These are phyloP conservation scores for Rhamnusium bicolor DNA, from an alignment of 2,888 invertebrate genomes.

Conservation along the genomic window DNA sequence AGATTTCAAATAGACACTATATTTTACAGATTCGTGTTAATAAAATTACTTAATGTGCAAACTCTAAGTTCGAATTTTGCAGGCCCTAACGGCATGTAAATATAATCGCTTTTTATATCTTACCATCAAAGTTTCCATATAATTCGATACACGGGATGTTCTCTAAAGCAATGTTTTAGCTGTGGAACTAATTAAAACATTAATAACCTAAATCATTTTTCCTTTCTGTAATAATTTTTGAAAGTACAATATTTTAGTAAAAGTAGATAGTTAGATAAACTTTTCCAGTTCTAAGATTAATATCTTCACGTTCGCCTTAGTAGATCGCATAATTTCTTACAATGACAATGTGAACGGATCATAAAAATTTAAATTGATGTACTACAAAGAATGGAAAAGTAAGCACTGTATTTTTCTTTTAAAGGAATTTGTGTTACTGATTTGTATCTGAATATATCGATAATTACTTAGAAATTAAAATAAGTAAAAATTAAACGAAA, in stretches of 20 bases:
- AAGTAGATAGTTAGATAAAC: not conserved
- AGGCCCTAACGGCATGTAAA: too few relatives aligned
- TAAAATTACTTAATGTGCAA: too few relatives aligned
- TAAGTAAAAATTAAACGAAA: not conserved
- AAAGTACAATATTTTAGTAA: not conserved
- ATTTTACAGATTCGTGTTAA: too few relatives aligned
- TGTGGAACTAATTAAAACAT: too few relatives aligned
- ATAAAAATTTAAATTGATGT: not conserved
- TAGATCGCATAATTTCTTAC: constrained; percentile 3
- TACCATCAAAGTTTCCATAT: too few relatives aligned
- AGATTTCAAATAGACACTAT: too few relatives aligned
- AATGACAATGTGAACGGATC: constrained; percentile 1
- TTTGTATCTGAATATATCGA: not conserved
- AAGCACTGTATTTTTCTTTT: not conserved
- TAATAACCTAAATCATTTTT: too few relatives aligned
- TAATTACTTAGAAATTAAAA: not conserved
- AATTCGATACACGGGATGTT: too few relatives aligned
- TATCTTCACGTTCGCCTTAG: constrained; percentile 8
- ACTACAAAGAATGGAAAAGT: constrained; percentile 8
- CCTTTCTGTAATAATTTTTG: not conserved
- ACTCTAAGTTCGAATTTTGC: too few relatives aligned
- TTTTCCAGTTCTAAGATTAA: not conserved
- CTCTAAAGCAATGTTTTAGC: too few relatives aligned
- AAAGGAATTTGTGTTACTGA: not conserved
- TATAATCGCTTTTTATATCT: too few relatives aligned